Evolutionary conservation across 2,888 invertebrate species (phyloP), one percentile per base, ranked within the genome.

Genomic region (Craniophora ligustri): DNA sequence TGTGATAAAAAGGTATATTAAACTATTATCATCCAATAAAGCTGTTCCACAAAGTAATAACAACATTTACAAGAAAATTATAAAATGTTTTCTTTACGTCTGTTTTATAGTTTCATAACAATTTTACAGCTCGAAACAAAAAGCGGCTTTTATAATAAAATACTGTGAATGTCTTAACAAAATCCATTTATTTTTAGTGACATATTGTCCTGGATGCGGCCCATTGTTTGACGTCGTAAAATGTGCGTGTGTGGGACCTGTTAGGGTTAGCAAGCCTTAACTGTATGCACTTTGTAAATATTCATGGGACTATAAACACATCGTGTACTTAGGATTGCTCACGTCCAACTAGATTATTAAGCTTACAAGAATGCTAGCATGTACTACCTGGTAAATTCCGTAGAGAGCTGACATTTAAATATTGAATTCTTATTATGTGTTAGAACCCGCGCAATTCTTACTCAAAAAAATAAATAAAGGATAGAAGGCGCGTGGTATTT

Each of bases 161-260:
- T 70, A 68, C 55, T 69, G 67, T 60, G 72, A 72, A 72, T 75
- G 71, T 78, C 75, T 78, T 72, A 74, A 79, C 75, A 76, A 79
- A 79, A 71, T 69, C 69, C 78, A 79, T 82, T 82, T 84, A 83
- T 86, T 84, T 86, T 86, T 83, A 82, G 81, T 81, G 79, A 82
- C 84, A 83, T 82, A 85, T 87, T 88, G 81, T 87, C 76, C 83
- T 81, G 79, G 85, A 85, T 84, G 79, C 81, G 66, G 73, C 65
- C 81, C 81, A 86, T 87, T 89, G 88, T 90, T 84, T 78, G 75
- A 73, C 71, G 70, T 74, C 65, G 78, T 79, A 80, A 81, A 79
- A 66, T 67, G 72, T 63, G 69, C 75, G 68, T 78, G 79, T 78
- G 74, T 73, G 72, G 70, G 69, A 63, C 45, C 35, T 63, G 66